A percentile compares a stretch with the other conserved stretches of the same genome.
Conservation (phyloP, 2,888 invertebrate species). For the Euphydryas editha region DNA sequence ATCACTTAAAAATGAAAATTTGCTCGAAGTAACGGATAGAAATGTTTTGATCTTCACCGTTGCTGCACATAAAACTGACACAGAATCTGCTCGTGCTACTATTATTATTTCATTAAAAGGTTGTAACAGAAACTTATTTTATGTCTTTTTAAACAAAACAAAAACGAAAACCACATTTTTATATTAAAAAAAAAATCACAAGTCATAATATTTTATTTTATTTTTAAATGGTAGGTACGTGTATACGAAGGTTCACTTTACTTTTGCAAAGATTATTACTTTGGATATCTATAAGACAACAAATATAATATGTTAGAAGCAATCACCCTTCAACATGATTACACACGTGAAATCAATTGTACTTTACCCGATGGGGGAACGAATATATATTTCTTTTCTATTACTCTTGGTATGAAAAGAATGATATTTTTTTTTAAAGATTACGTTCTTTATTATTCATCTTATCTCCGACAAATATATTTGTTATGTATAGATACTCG, state of each 20-base stretch:
- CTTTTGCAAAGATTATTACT: conserved; percentile 44
- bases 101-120: conserved; percentile 46
- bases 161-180: conserved; percentile 16
- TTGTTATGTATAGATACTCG: too few relatives aligned
- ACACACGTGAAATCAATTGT: conserved; percentile 40
- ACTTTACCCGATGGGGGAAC: conserved; percentile 47
- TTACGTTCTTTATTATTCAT: conserved; percentile 48
- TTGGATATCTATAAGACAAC: conserved; percentile 44
- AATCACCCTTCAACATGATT: conserved; percentile 44
- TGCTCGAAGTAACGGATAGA: conserved; percentile 35
- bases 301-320: conserved; percentile 39
- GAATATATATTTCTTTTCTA: background rate
- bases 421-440: conserved; percentile 49
- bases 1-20: conserved; percentile 25
- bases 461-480: too few relatives aligned
- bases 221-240: background rate
- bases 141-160: background rate
- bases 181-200: background rate
- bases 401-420: conserved; percentile 16
- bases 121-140: conserved; percentile 25
- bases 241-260: background rate
- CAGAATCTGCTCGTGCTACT: conserved; percentile 43
- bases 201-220: background rate
- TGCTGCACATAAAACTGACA: conserved; percentile 45
- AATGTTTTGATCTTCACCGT: conserved; percentile 47